Percentiles rank a stretch among this genome's conserved stretches.
Conservation (phyloP, 2,797 vertebrate genomes). For the Coregonus suidteri region DNA sequence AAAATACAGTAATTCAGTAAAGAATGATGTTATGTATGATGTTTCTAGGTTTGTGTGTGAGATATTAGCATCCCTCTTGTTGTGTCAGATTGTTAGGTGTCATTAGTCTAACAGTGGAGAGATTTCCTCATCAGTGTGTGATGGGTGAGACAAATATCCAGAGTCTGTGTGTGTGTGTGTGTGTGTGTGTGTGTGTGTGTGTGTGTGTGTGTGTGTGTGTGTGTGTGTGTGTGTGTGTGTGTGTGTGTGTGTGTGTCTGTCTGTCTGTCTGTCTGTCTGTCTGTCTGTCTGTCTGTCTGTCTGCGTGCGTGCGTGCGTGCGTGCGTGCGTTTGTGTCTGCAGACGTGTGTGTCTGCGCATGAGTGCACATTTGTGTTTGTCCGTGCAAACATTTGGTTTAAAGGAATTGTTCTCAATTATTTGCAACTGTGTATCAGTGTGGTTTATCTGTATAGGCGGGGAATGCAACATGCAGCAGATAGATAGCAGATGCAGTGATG, state of each 20-base stretch:
- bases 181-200: constrained; percentile 3
- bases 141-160: no score
- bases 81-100: neutral
- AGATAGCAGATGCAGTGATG: constrained; percentile 47
- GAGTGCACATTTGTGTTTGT: constrained; percentile 16
- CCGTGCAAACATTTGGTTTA: constrained; percentile 1
- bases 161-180: neutral
- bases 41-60: neutral
- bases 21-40: no score
- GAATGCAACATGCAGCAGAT: constrained; percentile 44
- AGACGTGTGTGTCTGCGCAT: neutral
- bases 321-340: no score
- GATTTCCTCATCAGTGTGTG: neutral
- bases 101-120: neutral
- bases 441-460: constrained; percentile 26
- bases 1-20: no score
- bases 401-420: constrained; percentile 29
- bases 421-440: neutral
- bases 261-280: no score
- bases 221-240: neutral
- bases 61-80: neutral
- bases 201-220: neutral
- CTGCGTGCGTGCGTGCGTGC: no score
- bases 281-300: no score
- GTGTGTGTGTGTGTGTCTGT: neutral